Evolutionary conservation across 1,140 invertebrate genomes (phyloP).

Genomic region (Trichoplusia ni): DNA sequence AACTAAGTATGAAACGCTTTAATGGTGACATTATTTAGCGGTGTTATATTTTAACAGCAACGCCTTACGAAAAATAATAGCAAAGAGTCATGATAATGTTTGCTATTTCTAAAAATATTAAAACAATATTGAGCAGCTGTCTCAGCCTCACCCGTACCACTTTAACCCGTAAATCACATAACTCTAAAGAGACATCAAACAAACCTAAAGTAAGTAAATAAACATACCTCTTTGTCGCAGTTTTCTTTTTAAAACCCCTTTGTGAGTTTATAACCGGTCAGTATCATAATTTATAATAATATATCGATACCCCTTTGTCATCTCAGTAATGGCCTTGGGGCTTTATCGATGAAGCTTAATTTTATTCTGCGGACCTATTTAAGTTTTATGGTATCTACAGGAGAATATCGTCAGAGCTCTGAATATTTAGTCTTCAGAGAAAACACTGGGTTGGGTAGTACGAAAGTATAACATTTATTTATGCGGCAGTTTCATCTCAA

Average conservation of each 20-base stretch:
- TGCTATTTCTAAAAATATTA: too few relatives aligned
- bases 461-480: background rate
- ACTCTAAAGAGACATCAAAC: background rate
- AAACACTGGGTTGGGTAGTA: background rate
- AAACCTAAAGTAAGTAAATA: background rate
- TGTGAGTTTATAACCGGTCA: background rate
- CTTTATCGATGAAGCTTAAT: conserved; percentile 11
- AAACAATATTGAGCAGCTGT: too few relatives aligned
- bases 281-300: conserved; percentile 10
- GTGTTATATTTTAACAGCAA: too few relatives aligned
- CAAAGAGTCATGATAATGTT: too few relatives aligned
- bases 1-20: too few relatives aligned
- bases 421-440: background rate
- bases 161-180: too few relatives aligned
- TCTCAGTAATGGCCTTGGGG: background rate
- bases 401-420: background rate
- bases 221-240: background rate
- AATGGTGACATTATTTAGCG: too few relatives aligned
- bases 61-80: too few relatives aligned
- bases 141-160: too few relatives aligned
- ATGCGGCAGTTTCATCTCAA: too few relatives aligned
- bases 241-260: conserved; percentile 1
- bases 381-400: conserved; percentile 4
- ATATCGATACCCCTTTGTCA: conserved; percentile 12
- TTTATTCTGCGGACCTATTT: background rate